Percentiles rank a stretch among this genome's conserved stretches.
Conservation (phyloP, 2,888 invertebrate species). For the Oligia fasciuncula region DNA sequence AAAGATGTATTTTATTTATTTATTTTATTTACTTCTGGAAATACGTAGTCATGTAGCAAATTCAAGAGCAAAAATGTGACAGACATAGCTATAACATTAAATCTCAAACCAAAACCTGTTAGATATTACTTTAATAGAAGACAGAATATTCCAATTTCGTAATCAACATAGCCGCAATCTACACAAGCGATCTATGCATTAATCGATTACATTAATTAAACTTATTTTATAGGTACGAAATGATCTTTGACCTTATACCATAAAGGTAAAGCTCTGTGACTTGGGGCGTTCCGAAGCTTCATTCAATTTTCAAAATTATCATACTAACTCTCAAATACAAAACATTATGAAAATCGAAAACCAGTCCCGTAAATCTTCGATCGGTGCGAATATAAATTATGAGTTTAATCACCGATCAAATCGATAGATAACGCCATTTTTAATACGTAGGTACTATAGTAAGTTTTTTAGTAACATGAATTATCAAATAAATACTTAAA, state of each 20-base stretch:
- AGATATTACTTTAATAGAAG: slow-evolving; percentile 10
- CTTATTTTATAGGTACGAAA: slow-evolving; percentile 31
- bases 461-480: slow-evolving; percentile 42
- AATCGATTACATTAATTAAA: slow-evolving; percentile 55
- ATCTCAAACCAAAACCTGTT: slow-evolving; percentile 11
- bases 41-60: neutral
- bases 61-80: neutral
- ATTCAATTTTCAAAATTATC: slow-evolving; percentile 69
- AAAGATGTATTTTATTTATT: neutral
- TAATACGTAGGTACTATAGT: slow-evolving; percentile 23
- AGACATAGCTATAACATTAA: neutral
- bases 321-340: slow-evolving; percentile 60
- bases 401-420: slow-evolving; percentile 60
- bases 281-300: slow-evolving; percentile 63
- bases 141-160: slow-evolving; percentile 38
- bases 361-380: slow-evolving; percentile 47
- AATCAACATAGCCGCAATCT: slow-evolving; percentile 28
- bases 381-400: slow-evolving; percentile 63
- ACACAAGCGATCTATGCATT: slow-evolving; percentile 15
- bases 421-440: slow-evolving; percentile 57
- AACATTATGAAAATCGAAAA: slow-evolving; percentile 56
- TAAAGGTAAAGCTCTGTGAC: slow-evolving; percentile 47
- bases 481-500: slow-evolving; percentile 46
- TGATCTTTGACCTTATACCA: slow-evolving; percentile 58
- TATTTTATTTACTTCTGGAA: neutral